A percentile compares a stretch with the other conserved stretches of the same genome.
Evolutionary conservation across 2,797 vertebrate species (phyloP).

Genomic region (Tinamus major): DNA sequence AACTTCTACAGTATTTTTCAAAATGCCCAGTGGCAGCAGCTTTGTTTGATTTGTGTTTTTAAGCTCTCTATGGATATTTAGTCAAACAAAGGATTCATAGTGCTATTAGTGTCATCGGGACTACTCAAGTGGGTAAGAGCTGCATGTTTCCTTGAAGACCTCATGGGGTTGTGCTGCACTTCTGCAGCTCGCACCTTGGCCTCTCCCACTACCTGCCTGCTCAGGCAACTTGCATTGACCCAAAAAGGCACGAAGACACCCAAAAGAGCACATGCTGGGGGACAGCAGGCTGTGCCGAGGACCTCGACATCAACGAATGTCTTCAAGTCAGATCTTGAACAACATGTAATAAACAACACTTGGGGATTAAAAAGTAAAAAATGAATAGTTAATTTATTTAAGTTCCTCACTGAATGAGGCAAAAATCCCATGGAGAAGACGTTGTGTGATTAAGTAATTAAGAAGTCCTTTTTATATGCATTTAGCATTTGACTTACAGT

Average conservation of each 20-base stretch:
- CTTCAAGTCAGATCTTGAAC: background rate
- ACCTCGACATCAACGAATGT: background rate
- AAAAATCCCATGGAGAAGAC: background rate
- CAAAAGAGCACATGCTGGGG: background rate
- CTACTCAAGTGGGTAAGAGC: background rate
- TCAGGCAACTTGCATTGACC: background rate
- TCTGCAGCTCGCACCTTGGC: background rate
- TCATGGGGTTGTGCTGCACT: background rate
- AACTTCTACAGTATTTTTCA: background rate
- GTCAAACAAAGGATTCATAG: background rate
- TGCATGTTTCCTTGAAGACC: background rate
- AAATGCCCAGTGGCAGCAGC: background rate
- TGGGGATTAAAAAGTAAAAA: background rate
- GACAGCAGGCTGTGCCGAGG: background rate
- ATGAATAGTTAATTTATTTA: background rate
- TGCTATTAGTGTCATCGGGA: background rate
- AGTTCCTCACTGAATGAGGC: background rate
- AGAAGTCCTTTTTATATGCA: fast-evolving
- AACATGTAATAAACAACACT: background rate
- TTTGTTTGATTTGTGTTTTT: background rate
- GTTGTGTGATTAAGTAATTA: background rate
- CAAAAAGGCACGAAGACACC: background rate
- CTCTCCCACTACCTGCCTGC: background rate
- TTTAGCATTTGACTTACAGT: background rate
- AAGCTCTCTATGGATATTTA: background rate